phyloP scores from a whole-genome alignment of 1,140 invertebrate genomes.

The Euwallacea similis region DNA sequence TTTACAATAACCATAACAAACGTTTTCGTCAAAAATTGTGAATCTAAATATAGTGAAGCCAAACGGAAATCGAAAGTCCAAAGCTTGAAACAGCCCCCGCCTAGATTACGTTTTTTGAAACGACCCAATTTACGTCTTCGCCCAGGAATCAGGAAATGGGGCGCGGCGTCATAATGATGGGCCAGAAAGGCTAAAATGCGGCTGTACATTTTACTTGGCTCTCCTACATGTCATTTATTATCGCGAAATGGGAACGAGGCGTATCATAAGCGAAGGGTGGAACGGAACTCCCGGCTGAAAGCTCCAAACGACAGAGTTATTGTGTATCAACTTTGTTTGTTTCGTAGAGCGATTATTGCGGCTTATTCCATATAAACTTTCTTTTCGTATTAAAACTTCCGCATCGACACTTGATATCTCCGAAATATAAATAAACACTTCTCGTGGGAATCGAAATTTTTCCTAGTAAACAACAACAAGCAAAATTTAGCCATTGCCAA shows the following conservation, averaged over 20 bases:
- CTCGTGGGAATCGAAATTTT: no score
- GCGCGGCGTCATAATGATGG: conserved; percentile 18
- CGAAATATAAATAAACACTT: no score
- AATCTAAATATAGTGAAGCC: conserved; percentile 3
- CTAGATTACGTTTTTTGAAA: not conserved
- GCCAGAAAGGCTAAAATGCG: conserved; percentile 18
- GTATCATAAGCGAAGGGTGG: not conserved
- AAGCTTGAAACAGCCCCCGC: not conserved
- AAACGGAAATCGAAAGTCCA: conserved; percentile 2
- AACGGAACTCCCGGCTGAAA: not conserved
- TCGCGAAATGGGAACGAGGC: not conserved
- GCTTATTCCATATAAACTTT: no score
- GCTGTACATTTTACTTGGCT: conserved; percentile 4
- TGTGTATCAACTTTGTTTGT: no score
- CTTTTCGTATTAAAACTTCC: no score
- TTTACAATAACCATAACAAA: no score
- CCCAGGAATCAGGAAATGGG: conserved; percentile 26
- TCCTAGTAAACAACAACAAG: not conserved
- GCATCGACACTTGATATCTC: no score
- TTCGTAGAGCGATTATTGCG: no score
- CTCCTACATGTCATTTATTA: conserved; percentile 7
- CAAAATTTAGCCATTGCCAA: not conserved
- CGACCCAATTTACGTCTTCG: conserved; percentile 14
- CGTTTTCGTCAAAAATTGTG: not conserved
- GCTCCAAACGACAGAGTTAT: not conserved